Evolutionary conservation across 2,888 invertebrate genomes (phyloP).

Genomic region (Dione juno): DNA sequence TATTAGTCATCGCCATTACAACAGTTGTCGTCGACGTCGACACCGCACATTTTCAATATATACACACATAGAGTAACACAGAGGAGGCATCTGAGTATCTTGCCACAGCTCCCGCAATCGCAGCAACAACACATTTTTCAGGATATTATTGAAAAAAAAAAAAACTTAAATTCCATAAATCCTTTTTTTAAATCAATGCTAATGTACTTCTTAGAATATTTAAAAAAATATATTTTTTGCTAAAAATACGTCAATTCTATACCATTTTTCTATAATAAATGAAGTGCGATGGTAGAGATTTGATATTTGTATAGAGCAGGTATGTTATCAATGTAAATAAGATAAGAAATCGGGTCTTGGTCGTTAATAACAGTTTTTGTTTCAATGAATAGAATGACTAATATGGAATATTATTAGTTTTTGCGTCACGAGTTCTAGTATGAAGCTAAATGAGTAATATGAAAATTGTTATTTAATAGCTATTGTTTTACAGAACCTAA

Average conservation of each 20-base stretch:
- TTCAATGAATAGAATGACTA: conserved; percentile 51
- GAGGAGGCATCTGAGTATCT: conserved; percentile 65
- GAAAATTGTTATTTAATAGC: neutral
- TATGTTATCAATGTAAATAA: conserved; percentile 29
- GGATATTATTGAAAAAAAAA: neutral
- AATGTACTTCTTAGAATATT: neutral
- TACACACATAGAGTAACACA: conserved; percentile 68
- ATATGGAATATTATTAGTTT: conserved; percentile 51
- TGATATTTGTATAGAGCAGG: conserved; percentile 13
- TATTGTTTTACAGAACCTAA: neutral
- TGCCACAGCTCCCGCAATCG: conserved; percentile 65
- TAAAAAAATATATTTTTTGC: neutral
- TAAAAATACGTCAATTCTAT: neutral
- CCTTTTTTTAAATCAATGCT: neutral
- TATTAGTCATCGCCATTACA: conserved; percentile 40
- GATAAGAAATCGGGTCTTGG: conserved; percentile 11
- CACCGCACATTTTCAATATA: conserved; percentile 66
- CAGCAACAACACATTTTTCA: conserved; percentile 68
- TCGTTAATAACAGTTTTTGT: neutral
- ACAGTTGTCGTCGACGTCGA: conserved; percentile 66
- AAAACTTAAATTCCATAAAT: neutral
- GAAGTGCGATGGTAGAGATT: neutral
- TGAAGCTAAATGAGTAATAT: neutral
- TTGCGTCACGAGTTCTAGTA: neutral
- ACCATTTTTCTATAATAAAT: neutral